Base-by-base conservation (phyloP, 2,888 invertebrate species). In the Apotomis turbidana region DNA sequence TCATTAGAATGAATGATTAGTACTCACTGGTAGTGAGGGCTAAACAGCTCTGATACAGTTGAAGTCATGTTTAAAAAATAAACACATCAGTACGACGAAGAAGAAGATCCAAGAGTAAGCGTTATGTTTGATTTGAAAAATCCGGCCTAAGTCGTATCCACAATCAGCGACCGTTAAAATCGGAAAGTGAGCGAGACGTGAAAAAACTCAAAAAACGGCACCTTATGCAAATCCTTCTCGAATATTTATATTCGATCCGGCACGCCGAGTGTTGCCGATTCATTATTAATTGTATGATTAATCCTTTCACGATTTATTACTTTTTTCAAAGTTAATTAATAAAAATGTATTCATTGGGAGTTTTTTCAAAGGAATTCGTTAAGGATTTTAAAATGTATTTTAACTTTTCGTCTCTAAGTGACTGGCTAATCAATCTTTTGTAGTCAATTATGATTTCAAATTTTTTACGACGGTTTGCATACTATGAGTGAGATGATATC, bases 201-300 rank as follows among this genome's bases (percentile, higher is more conserved):
- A 83, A 80, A 79, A 78, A 80, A 80, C 78, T 80, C 76, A 81
- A 76, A 80, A 83, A 86, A 85, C 85, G 87, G 88, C 87, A 88
- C 85, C 90, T 90, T 90, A 90, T 90, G 90, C 90, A 90, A 91
- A 91, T 90, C 83, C 75, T 68, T 74, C 86, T 84, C 83, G 81
- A 84, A 85, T 87, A 88, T 89, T 87, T 85, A 86, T 87, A 86
- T 90, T 89, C 88, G 90, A 91, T 90, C 87, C 85, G 87, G 86
- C 71, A 67, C 89, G 85, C 86, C 75, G 79, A 78, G 81, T 82
- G 85, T 83, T 83, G 77, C 83, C 79, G 87, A 90, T 91, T 90
- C 90, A 91, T 92, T 91, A 93, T 92, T 92, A 92, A 93, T 92
- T 93, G 83, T 89, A 88, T 91, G 91, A 93, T 92, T 93, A 92